Percentiles rank a stretch among this genome's conserved stretches.
These are phyloP conservation scores for Tenodera sinensis DNA, from an alignment of 2,888 invertebrate species.

Conservation along the genomic window DNA sequence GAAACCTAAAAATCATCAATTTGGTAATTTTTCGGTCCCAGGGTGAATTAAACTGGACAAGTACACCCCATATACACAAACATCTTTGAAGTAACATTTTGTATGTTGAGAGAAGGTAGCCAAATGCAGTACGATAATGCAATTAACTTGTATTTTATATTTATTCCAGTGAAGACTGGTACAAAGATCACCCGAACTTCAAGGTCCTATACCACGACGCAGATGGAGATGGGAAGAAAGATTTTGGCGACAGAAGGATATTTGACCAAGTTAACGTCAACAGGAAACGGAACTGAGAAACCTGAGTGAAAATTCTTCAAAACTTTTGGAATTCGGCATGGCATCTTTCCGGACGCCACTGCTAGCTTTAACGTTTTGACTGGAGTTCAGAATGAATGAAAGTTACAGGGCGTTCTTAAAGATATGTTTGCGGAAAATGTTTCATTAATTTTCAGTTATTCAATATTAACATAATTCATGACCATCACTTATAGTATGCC, in stretches of 20 bases:
- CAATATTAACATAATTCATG: too few relatives aligned
- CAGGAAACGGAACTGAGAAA: conserved; percentile 1
- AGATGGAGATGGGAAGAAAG: conserved; percentile 37
- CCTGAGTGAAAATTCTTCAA: background rate
- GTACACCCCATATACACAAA: too few relatives aligned
- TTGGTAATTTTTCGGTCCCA: too few relatives aligned
- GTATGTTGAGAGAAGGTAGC: background rate
- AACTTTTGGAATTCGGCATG: background rate
- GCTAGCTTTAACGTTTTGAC: too few relatives aligned
- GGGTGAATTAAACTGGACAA: too few relatives aligned
- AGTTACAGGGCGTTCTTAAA: too few relatives aligned
- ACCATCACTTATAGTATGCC: too few relatives aligned
- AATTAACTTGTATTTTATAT: background rate
- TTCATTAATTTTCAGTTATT: too few relatives aligned
- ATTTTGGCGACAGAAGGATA: conserved; percentile 36
- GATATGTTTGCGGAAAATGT: too few relatives aligned
- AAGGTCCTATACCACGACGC: conserved; percentile 35
- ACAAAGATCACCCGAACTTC: conserved; percentile 37
- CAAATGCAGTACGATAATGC: background rate
- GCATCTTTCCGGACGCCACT: too few relatives aligned
- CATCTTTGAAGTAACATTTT: background rate
- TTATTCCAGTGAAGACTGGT: conserved; percentile 36
- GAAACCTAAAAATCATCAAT: too few relatives aligned
- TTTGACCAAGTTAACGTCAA: conserved; percentile 32
- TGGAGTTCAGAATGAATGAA: too few relatives aligned